A percentile compares a stretch with the other conserved stretches of the same genome.
Conservation (phyloP, 2,113 vertebrate genomes). For the Asarcornis scutulata region DNA sequence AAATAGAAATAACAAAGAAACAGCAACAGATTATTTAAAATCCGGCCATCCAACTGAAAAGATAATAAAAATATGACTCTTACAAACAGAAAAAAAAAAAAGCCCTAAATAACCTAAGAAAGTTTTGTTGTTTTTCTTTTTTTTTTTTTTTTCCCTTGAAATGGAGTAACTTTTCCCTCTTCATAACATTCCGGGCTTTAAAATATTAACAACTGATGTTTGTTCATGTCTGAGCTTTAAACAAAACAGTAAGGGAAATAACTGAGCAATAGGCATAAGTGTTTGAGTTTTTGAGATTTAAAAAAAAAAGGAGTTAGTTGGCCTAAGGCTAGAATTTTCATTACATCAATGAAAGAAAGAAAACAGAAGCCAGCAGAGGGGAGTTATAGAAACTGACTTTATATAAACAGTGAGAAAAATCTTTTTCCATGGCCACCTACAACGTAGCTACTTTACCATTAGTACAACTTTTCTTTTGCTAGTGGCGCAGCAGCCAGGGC, state of each 20-base stretch:
- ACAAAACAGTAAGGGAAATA: constrained; percentile 60
- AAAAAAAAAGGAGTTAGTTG: constrained; percentile 49
- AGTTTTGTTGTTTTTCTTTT: neutral
- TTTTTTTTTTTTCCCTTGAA: neutral
- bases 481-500: neutral
- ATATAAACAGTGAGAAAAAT: constrained; percentile 73
- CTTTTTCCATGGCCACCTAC: constrained; percentile 76
- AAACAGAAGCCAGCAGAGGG: constrained; percentile 76
- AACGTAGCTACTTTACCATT: constrained; percentile 67
- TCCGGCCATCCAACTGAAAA: constrained; percentile 42
- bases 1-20: constrained; percentile 61
- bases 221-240: constrained; percentile 59
- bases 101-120: neutral
- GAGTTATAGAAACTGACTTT: constrained; percentile 78
- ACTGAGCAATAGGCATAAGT: constrained; percentile 47
- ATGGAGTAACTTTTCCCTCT: constrained; percentile 5
- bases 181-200: constrained; percentile 42
- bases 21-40: constrained; percentile 58
- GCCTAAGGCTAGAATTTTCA: constrained; percentile 72
- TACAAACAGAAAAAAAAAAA: neutral
- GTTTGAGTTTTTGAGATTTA: constrained; percentile 65
- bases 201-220: constrained; percentile 39
- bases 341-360: constrained; percentile 73
- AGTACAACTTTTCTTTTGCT: constrained; percentile 33
- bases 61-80: constrained; percentile 32